Percentiles rank a stretch among this genome's conserved stretches.
phyloP scores from a whole-genome alignment of 2,888 invertebrate species.

The Eupithecia exiguata region DNA sequence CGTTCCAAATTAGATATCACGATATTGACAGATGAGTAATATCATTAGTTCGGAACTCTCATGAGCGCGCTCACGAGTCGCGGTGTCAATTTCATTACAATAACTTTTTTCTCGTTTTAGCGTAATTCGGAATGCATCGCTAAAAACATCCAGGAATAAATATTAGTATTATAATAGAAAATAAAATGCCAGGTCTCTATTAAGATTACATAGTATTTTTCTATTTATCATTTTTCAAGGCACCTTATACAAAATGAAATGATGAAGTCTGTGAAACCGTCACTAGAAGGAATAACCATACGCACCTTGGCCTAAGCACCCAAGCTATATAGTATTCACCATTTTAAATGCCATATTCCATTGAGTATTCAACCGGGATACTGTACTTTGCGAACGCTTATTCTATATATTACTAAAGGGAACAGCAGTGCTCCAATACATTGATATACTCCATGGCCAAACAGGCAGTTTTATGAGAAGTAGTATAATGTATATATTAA shows the following conservation, averaged over 20 bases:
- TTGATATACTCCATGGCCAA: constrained; percentile 50
- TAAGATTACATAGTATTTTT: background rate
- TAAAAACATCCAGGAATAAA: too few species aligned
- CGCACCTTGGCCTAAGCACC: constrained; percentile 6
- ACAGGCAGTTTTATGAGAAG: constrained; percentile 63
- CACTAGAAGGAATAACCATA: constrained; percentile 31
- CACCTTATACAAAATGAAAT: background rate
- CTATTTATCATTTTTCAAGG: background rate
- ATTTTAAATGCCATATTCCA: constrained; percentile 46
- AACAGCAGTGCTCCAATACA: constrained; percentile 43
- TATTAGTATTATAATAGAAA: too few species aligned
- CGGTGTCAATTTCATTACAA: too few species aligned
- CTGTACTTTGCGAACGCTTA: constrained; percentile 68
- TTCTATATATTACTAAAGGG: constrained; percentile 43
- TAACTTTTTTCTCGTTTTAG: too few species aligned
- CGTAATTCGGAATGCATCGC: too few species aligned
- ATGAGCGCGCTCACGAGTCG: too few species aligned
- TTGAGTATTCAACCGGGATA: constrained; percentile 46
- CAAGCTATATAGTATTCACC: constrained; percentile 26
- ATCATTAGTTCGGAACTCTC: too few species aligned
- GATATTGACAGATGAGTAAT: too few species aligned
- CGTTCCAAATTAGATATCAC: too few species aligned
- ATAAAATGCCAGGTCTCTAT: too few species aligned
- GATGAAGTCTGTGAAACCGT: background rate
- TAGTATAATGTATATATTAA: constrained; percentile 71